phyloP scores from a whole-genome alignment of 2,888 invertebrate genomes.

The Lysandra bellargus region DNA sequence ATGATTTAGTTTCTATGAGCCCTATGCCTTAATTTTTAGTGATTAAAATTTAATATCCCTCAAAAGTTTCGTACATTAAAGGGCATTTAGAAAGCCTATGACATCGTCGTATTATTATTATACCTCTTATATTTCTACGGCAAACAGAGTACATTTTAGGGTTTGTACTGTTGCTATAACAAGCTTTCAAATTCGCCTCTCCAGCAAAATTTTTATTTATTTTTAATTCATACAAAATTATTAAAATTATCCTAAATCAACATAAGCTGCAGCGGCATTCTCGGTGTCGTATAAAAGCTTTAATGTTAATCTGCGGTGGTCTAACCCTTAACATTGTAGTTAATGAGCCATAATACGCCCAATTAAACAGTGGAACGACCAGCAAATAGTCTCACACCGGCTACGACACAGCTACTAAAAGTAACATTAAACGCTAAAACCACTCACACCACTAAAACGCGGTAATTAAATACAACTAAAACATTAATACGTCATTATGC shows the following conservation, averaged over 20 bases:
- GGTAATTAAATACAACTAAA: conserved; percentile 40
- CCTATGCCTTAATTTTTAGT: neutral
- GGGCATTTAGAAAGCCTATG: too few species aligned
- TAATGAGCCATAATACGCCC: conserved; percentile 72
- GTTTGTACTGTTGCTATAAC: neutral
- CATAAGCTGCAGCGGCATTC: neutral
- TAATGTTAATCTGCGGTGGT: conserved; percentile 71
- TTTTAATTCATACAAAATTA: neutral
- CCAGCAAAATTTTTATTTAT: too few species aligned
- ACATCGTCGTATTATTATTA: neutral
- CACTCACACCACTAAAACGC: conserved; percentile 41
- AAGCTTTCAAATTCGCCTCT: neutral
- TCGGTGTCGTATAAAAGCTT: conserved; percentile 43
- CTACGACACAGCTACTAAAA: conserved; percentile 39
- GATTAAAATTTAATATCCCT: neutral
- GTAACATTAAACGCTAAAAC: conserved; percentile 22
- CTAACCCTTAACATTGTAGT: conserved; percentile 71
- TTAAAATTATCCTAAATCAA: neutral
- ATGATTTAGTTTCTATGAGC: neutral
- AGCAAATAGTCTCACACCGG: conserved; percentile 47
- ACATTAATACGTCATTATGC: conserved; percentile 30
- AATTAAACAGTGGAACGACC: conserved; percentile 67
- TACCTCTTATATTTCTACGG: neutral
- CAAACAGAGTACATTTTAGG: neutral
- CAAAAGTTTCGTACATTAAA: neutral